Base-by-base conservation (phyloP, 2,113 vertebrate genomes). In the Thomomys bottae region DNA sequence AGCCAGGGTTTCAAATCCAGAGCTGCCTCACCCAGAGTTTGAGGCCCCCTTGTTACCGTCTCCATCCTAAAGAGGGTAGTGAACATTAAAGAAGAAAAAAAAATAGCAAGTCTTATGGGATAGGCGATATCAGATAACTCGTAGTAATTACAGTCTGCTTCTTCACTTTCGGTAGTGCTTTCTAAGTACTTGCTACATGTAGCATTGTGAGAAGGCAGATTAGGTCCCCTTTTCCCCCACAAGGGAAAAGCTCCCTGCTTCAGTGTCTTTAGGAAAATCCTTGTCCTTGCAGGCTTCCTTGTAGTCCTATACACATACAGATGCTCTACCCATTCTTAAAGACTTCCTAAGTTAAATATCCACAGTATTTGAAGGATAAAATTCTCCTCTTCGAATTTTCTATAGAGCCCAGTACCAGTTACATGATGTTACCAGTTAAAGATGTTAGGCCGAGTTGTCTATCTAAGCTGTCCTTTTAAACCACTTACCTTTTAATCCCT, bases 311-410 rank as follows among this genome's bases (percentile, higher is more conserved):
- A 30, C 42, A 80, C 2, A 42, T 32, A 34, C 59, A 80, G 38
- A 87, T 66, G 17, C 49, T 91, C 76, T 91, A 76, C n/a, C 67
- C 20, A 63, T 64, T 36, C 38, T 40, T 78, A n/a, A 90, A 92
- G 63, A 88, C 40, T 68, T 91, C 34, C 61, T 64, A 84, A 2
- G 10, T 34, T 91, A 66, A 79, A 66, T 40, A 83, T 77, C 40
- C 70, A 81, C n/a, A 94, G 5, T 54, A 59, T 49, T 34, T 54
- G 11, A 34, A 91, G 23, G n/a, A 6, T 32, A 89, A 92, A 77
- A 28, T 6, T 6, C 68, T 87, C 77, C 24, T 36, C 45, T 63
- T 59, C 68, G 23, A 84, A 78, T 89, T 32, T 32, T 36, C 10
- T 34, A 32, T 32, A 80, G 40, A 73, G 30, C 26, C 49, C 63